A percentile compares a stretch with the other conserved stretches of the same genome.
phyloP scores from a whole-genome alignment of 2,797 vertebrate species.

The Tenualosa thibaudeaui region DNA sequence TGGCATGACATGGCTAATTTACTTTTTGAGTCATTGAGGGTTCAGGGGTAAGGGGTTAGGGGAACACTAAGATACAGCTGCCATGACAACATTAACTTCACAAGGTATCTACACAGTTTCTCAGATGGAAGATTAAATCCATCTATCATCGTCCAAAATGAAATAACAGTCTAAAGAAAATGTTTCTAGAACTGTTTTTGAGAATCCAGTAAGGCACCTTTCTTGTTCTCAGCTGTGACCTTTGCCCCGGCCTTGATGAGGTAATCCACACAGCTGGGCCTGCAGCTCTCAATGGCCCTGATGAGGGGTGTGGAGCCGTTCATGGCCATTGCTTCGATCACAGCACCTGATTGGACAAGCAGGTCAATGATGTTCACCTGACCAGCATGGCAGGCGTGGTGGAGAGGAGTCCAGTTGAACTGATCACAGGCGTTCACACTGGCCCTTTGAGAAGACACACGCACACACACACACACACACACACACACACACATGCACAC shows the following conservation, averaged over 20 bases:
- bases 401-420: constrained; percentile 84
- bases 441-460: constrained; percentile 55
- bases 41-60: too few species aligned
- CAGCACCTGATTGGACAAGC: constrained; percentile 73
- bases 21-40: too few species aligned
- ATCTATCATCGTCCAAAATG: too few species aligned
- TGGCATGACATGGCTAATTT: too few species aligned
- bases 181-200: not conserved
- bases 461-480: too few species aligned
- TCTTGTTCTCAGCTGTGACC: constrained; percentile 70
- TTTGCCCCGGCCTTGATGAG: constrained; percentile 75
- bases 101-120: not conserved
- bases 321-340: constrained; percentile 70
- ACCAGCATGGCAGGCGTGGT: constrained; percentile 82
- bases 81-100: not conserved
- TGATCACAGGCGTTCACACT: constrained; percentile 81
- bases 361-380: constrained; percentile 74
- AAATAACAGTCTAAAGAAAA: too few species aligned
- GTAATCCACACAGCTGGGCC: constrained; percentile 75
- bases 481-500: too few species aligned
- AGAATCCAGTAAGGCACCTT: constrained; percentile 60
- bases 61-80: too few species aligned
- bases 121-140: too few species aligned
- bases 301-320: constrained; percentile 78
- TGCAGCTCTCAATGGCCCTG: constrained; percentile 80